These are phyloP conservation scores for Parasteatoda lunata DNA, from an alignment of 2,888 invertebrate genomes.

Conservation along the genomic window DNA sequence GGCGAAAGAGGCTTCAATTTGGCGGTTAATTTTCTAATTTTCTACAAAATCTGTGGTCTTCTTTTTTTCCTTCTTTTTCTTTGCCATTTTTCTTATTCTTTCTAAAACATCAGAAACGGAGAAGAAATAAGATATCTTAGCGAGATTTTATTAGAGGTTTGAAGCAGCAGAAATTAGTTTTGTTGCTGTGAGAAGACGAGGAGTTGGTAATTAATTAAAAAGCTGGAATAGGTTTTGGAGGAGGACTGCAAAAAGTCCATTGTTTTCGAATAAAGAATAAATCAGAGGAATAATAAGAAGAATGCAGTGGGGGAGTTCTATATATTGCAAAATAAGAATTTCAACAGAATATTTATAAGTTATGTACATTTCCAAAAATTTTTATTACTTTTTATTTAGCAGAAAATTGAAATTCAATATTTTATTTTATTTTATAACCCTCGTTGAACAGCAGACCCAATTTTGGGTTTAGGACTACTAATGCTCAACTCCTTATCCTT, in stretches of 20 bases:
- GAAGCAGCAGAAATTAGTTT: slow-evolving; percentile 18
- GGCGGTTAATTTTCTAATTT: slow-evolving; percentile 66
- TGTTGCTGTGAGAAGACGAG: slow-evolving; percentile 8
- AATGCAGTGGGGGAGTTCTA: background rate
- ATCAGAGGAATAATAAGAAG: background rate
- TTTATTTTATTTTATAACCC: no score
- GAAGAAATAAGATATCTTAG: slow-evolving; percentile 32
- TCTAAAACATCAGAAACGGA: background rate
- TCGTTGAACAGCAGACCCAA: no score
- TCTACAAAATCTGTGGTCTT: slow-evolving; percentile 12
- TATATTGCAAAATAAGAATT: background rate
- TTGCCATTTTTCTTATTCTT: background rate
- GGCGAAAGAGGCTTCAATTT: slow-evolving; percentile 36
- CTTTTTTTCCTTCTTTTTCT: slow-evolving; percentile 2
- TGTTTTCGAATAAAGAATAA: background rate
- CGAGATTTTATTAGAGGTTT: slow-evolving; percentile 17
- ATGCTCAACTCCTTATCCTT: no score
- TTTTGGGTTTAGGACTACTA: no score
- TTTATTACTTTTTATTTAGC: no score
- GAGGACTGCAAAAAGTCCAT: slow-evolving; percentile 15
- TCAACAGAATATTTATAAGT: no score
- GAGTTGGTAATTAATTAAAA: slow-evolving; percentile 57
- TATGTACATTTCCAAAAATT: no score
- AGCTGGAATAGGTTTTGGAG: slow-evolving; percentile 46
- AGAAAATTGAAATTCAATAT: no score